These are phyloP conservation scores for Acleris cristana DNA, from an alignment of 2,888 invertebrate genomes.

Conservation along the genomic window DNA sequence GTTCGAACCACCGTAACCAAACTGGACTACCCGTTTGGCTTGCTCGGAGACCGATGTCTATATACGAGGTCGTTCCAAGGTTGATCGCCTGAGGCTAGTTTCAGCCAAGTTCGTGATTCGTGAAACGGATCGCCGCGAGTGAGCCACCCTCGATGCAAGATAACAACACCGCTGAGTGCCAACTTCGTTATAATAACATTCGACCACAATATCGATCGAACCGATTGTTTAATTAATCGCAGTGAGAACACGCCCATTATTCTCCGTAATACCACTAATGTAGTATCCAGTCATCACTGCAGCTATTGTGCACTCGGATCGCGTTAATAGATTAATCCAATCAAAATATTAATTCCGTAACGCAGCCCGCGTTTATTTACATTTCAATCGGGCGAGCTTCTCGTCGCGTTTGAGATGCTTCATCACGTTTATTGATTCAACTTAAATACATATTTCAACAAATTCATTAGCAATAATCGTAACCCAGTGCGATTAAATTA, in stretches of 20 bases:
- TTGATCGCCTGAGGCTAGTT: no score
- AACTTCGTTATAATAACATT: no score
- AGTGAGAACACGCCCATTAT: slow-evolving; percentile 35
- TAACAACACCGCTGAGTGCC: no score
- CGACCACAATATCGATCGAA: neutral
- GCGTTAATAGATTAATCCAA: slow-evolving; percentile 82
- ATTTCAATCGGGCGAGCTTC: slow-evolving; percentile 73
- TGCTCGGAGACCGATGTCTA: no score
- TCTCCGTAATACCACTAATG: slow-evolving; percentile 36
- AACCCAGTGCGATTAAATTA: neutral
- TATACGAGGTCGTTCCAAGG: no score
- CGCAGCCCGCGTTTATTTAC: slow-evolving; percentile 70
- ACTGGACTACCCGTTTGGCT: no score
- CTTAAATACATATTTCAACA: neutral
- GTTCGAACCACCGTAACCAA: no score
- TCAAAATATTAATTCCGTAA: slow-evolving; percentile 81
- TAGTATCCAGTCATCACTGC: slow-evolving; percentile 47
- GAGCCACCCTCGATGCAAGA: no score
- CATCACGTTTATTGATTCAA: slow-evolving; percentile 29
- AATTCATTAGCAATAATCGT: no score
- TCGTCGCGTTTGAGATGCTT: slow-evolving; percentile 64
- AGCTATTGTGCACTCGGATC: slow-evolving; percentile 66
- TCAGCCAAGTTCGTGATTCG: no score
- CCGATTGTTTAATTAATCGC: slow-evolving; percentile 21
- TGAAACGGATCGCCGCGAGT: no score